A percentile compares a stretch with the other conserved stretches of the same genome.
Conservation (phyloP, 1,140 invertebrate genomes). For the Tribolium madens region DNA sequence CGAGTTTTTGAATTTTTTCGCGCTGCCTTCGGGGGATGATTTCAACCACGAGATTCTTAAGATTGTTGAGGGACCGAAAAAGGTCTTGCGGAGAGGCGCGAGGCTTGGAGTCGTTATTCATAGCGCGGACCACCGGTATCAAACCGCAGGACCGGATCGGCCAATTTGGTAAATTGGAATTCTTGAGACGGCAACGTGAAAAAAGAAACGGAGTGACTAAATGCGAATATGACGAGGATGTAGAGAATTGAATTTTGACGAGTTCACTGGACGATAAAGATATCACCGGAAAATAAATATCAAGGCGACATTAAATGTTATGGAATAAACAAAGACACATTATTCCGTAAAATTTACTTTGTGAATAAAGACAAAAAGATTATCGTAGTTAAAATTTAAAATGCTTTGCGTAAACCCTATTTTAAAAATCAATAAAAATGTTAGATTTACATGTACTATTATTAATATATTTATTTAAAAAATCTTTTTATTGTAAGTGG, state of each 20-base stretch:
- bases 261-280: not conserved
- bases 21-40: not conserved
- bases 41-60: slow-evolving; percentile 1
- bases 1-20: slow-evolving; percentile 38
- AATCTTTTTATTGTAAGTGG: no score
- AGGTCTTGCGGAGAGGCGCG: slow-evolving; percentile 29
- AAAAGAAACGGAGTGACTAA: not conserved
- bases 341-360: no score
- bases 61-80: slow-evolving; percentile 14
- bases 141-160: slow-evolving; percentile 1
- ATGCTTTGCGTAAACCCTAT: no score
- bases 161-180: not conserved
- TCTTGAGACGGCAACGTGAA: not conserved
- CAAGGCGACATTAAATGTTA: not conserved
- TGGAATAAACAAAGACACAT: no score
- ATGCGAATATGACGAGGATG: not conserved
- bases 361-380: no score
- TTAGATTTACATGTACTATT: no score
- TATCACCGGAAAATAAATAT: not conserved
- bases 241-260: not conserved
- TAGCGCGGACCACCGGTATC: slow-evolving; percentile 2
- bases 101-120: slow-evolving; percentile 7
- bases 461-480: no score
- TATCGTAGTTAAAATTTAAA: no score
- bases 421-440: no score